These are phyloP conservation scores for Enteromius thamalakanensis DNA, from an alignment of 2,797 vertebrate species.

Conservation along the genomic window DNA sequence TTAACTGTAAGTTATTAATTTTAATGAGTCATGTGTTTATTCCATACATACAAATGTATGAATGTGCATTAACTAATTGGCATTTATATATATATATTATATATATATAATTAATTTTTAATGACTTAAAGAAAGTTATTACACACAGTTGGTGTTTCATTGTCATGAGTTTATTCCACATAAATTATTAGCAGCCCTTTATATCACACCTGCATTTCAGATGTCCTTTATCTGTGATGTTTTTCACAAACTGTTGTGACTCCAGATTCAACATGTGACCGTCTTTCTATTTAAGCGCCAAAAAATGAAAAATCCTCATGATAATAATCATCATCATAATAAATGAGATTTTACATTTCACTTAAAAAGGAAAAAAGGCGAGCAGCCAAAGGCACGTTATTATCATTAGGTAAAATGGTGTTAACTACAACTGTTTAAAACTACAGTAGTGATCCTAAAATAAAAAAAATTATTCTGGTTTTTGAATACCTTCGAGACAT, in stretches of 20 bases:
- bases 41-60: background rate
- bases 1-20: background rate
- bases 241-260: background rate
- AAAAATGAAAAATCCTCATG: background rate
- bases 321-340: background rate
- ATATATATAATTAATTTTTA: background rate
- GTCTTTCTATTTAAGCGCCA: background rate
- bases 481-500: background rate
- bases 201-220: background rate
- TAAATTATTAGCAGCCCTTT: slow-evolving; percentile 32
- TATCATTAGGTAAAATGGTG: background rate
- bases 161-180: background rate
- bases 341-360: background rate
- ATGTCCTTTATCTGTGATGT: background rate
- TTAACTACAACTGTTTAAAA: background rate
- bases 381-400: slow-evolving; percentile 33
- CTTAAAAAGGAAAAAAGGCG: background rate
- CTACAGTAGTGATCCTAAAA: slow-evolving; percentile 15
- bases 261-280: background rate
- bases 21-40: background rate
- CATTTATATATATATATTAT: background rate
- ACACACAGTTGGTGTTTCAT: background rate
- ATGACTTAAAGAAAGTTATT: background rate
- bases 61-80: background rate
- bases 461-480: background rate